phyloP scores from a whole-genome alignment of 2,113 vertebrate genomes.

The Parus major region DNA sequence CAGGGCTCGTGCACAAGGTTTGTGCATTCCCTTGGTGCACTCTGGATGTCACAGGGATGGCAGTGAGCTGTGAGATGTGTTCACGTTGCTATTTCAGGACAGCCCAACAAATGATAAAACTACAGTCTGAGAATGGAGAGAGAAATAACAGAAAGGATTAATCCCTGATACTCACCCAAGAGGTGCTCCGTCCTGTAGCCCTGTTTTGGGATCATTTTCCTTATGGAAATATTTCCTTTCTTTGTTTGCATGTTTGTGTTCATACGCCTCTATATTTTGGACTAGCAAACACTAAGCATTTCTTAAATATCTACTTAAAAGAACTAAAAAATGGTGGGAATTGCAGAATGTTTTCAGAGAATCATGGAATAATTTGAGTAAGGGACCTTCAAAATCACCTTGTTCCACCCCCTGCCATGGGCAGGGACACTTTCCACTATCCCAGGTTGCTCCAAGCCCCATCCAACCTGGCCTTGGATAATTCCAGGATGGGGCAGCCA shows the following conservation, averaged over 20 bases:
- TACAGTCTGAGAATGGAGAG: neutral
- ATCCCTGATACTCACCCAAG: neutral
- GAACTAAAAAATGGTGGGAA: neutral
- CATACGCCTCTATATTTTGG: neutral
- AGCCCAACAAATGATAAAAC: neutral
- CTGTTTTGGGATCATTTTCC: neutral
- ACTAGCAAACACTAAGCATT: neutral
- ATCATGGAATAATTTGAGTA: neutral
- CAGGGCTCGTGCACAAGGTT: neutral
- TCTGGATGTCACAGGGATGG: neutral
- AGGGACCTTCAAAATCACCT: accelerated
- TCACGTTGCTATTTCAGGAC: neutral
- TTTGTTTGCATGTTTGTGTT: accelerated
- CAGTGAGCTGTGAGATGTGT: neutral
- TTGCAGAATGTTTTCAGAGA: neutral
- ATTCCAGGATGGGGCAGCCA: accelerated
- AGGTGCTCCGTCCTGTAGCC: neutral
- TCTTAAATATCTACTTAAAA: neutral
- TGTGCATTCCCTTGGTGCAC: neutral
- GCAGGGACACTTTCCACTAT: neutral
- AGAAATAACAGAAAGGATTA: neutral
- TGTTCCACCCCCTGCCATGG: neutral
- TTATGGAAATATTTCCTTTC: neutral
- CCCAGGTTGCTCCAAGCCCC: accelerated
- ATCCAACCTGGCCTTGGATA: accelerated